These are phyloP conservation scores for Aythya baeri DNA, from an alignment of 2,113 vertebrate species.

Conservation along the genomic window DNA sequence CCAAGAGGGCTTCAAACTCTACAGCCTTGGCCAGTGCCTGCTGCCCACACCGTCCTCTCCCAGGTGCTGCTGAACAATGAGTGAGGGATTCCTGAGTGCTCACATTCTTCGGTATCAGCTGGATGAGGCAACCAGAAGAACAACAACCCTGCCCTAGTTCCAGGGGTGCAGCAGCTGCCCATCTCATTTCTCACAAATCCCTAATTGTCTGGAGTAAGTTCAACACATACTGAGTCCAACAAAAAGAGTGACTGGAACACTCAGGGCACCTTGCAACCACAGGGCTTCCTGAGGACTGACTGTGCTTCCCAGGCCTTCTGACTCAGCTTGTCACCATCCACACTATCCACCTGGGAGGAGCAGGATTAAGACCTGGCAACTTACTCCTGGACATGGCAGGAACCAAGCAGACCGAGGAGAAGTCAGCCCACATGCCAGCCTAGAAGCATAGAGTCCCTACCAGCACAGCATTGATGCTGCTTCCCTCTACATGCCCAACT, in stretches of 20 bases:
- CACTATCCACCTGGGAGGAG: neutral
- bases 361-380: neutral
- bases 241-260: neutral
- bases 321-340: neutral
- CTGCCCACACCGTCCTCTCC: neutral
- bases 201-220: neutral
- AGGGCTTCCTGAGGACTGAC: neutral
- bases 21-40: neutral
- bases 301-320: neutral
- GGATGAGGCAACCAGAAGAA: neutral
- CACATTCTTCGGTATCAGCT: neutral
- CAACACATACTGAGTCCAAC: neutral
- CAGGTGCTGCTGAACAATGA: neutral
- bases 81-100: neutral
- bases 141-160: neutral
- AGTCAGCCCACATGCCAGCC: neutral
- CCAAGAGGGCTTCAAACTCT: neutral
- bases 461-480: neutral
- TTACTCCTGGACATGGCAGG: neutral
- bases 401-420: neutral
- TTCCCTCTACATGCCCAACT: neutral
- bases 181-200: neutral
- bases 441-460: neutral
- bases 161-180: neutral
- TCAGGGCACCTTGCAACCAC: neutral